These are phyloP conservation scores for Lasioglossum lativentre DNA, from an alignment of 2,888 invertebrate species.

Conservation along the genomic window DNA sequence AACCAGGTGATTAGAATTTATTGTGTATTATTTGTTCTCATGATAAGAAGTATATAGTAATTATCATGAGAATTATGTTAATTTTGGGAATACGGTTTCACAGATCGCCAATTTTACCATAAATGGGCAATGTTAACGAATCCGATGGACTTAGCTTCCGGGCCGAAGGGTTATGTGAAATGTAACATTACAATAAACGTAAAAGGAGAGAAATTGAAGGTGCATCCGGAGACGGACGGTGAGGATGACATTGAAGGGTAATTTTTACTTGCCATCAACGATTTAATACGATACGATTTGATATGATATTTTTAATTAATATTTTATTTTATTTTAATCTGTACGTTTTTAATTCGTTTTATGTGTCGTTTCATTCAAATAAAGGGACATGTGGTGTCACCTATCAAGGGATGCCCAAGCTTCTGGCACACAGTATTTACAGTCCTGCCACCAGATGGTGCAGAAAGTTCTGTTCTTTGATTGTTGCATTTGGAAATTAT, in stretches of 20 bases:
- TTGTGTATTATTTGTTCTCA: neutral
- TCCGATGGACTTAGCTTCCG: constrained; percentile 87
- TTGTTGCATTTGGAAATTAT: neutral
- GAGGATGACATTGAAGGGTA: constrained; percentile 91
- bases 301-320: neutral
- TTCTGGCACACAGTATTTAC: neutral
- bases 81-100: neutral
- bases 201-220: constrained; percentile 88
- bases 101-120: constrained; percentile 92
- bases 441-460: neutral
- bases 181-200: constrained; percentile 91
- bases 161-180: constrained; percentile 91
- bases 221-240: constrained; percentile 86
- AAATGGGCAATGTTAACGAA: constrained; percentile 93
- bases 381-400: neutral
- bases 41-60: neutral
- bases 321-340: neutral
- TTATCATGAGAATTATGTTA: neutral
- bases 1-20: constrained; percentile 85
- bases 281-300: too few relatives aligned
- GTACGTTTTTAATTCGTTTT: neutral
- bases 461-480: neutral
- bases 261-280: constrained; percentile 1
- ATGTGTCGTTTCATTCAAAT: neutral
- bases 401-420: neutral